These are phyloP conservation scores for Colius striatus DNA, from an alignment of 2,113 vertebrate genomes.

Conservation along the genomic window DNA sequence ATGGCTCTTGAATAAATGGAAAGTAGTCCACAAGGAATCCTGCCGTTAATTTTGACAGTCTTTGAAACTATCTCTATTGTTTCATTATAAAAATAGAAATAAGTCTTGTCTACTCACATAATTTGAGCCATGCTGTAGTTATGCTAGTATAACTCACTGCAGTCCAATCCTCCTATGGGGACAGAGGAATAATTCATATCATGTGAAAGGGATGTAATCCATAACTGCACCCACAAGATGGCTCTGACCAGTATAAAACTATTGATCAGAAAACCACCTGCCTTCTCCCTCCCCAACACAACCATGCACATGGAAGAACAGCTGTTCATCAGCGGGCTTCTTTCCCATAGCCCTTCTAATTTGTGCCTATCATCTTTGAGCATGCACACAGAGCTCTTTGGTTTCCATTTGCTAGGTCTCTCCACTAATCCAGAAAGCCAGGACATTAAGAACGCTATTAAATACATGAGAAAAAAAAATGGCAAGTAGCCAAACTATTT, in stretches of 20 bases:
- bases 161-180: background rate
- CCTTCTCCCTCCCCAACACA: background rate
- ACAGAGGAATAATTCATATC: constrained; percentile 36
- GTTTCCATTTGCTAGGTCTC: background rate
- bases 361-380: constrained; percentile 14
- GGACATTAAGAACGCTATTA: background rate
- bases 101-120: constrained; percentile 33
- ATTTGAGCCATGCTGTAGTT: constrained; percentile 59
- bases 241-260: background rate
- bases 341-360: constrained; percentile 64
- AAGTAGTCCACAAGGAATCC: constrained; percentile 5
- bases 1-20: constrained; percentile 25
- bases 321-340: background rate
- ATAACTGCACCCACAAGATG: constrained; percentile 4
- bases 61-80: constrained; percentile 35
- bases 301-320: constrained; percentile 46
- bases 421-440: constrained; percentile 20
- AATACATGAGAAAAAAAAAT: background rate
- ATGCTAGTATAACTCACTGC: constrained; percentile 23
- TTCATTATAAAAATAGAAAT: constrained; percentile 60
- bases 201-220: constrained; percentile 30
- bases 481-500: constrained; percentile 34
- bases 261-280: constrained; percentile 66
- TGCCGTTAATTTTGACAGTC: background rate
- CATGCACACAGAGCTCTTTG: constrained; percentile 52